Base-by-base conservation (phyloP, 2,888 invertebrate species). In the Nudaria mundana region DNA sequence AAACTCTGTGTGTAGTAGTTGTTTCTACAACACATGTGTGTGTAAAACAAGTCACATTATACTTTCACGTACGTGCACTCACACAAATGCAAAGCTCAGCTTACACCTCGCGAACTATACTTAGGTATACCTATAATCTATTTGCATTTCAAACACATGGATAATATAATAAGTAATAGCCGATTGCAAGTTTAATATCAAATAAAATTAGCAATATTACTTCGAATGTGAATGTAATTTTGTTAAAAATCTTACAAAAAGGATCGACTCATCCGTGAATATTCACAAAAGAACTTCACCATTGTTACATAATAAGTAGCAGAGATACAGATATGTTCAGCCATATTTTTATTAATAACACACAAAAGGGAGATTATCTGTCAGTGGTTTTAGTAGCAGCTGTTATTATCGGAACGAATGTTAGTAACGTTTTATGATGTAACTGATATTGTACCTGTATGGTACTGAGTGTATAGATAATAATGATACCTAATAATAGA, bases 261-360 rank as follows among this genome's bases (percentile, higher is more conserved):
- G 71, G 69, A 73, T 51, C 63, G 78, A 72, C 58, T 81, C 86
- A 81, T 74, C 81, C 85, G 77, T 82, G 71, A 81, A 79, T 61
- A 64, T 71, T 63, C 63, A 83, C 82, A 85, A 87, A 78, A 64
- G 80, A 64, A 47, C 65, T 56, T 55, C 55, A 61, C 76, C 71
- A 78, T 88, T 87, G 88, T 85, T 72, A 70, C 70, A 70, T 70
- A 70, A 63, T 73, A 76, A 76, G 72, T 74, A 78, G 67, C 74
- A 72, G 66, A 82, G 80, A 80, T 81, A 76, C 56, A 52, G 74
- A 68, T 78, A 78, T 81, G 82, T 82, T 67, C 72, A 77, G 61
- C 69, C 80, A 87, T 86, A 87, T 88, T 87, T 86, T 88, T 88
- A 87, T 87, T 87, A 88, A 88, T 88, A 87, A 76, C 70, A 61